Evolutionary conservation across 2,113 vertebrate species (phyloP).

Genomic region (Addax nasomaculatus): DNA sequence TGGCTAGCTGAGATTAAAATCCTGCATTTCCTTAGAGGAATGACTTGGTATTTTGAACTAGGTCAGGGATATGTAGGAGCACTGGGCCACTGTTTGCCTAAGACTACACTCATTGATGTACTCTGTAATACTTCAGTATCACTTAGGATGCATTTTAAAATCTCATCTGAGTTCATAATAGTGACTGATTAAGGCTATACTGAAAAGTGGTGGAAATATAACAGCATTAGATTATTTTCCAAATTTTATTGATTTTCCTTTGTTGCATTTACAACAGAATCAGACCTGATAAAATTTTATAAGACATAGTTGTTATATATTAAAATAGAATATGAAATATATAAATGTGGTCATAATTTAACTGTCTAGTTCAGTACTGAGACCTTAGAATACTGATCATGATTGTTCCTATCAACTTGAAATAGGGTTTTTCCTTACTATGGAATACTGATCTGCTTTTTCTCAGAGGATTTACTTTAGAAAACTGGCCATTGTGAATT

Average conservation of each 20-base stretch:
- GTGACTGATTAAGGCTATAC: neutral
- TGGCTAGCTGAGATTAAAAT: neutral
- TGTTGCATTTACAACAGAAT: neutral
- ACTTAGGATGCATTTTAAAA: neutral
- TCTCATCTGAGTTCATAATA: neutral
- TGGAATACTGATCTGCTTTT: neutral
- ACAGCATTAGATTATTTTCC: neutral
- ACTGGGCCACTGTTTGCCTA: neutral
- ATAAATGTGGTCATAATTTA: neutral
- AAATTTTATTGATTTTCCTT: neutral
- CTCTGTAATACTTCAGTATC: neutral
- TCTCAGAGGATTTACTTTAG: neutral
- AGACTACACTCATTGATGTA: neutral
- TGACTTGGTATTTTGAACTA: neutral
- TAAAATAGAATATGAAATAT: neutral
- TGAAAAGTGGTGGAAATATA: neutral
- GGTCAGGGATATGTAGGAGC: neutral
- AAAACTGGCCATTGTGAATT: neutral
- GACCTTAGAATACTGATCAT: neutral
- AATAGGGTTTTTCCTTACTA: neutral
- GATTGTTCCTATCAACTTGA: neutral
- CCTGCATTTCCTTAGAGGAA: neutral
- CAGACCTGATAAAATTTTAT: neutral
- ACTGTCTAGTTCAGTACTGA: neutral
- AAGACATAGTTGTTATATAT: neutral